Evolutionary conservation across 2,888 invertebrate genomes (phyloP), one percentile per base, ranked within the genome.

Genomic region (Pristionchus arcanus): DNA sequence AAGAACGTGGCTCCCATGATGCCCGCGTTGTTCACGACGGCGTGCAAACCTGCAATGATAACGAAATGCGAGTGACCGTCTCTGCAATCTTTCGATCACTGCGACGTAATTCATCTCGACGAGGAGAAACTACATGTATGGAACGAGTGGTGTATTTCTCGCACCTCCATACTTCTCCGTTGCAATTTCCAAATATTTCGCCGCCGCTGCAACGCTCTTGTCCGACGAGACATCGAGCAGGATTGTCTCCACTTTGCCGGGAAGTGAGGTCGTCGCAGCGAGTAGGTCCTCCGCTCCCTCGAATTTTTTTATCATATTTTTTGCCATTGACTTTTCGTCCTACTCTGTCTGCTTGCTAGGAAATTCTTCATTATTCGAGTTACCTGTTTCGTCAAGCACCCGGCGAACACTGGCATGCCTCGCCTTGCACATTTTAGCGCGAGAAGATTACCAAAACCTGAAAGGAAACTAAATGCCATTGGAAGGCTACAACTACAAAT

Each of bases 21-120:
- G 89, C 95, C 95, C 0, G 95, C 95, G 87, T 95, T 95, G 91
- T 95, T 95, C 49, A 95, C 94, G 15, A 95, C 74, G 2, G 92
- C 94, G 89, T 94, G 92, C 19, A 95, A 91, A 37, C 94, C 94
- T 92, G 16, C 28, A 68, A 63, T 84, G 84, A 66, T n/a, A n/a
- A n/a, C n/a, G n/a, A n/a, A n/a, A n/a, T 42, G 9, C 42, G 42
- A 9, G 42, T 42, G 5, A 9, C 42, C 3, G 42, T 42, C 42
- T 42, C 42, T 42, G 3, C 42, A 42, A 42, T 5, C 42, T 3
- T 3, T 42, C 42, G 9, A 9, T 5, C 42, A 5, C 42, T 42
- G 42, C n/a, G n/a, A n/a, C n/a, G 42, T 42, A 42, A 42, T 42
- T 3, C 42, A 5, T 42, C 9, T 5, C 42, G 3, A 42, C 3